Percentiles rank a stretch among this genome's conserved stretches.
These are phyloP conservation scores for Yponomeuta evonymella DNA, from an alignment of 2,888 invertebrate genomes.

Conservation along the genomic window DNA sequence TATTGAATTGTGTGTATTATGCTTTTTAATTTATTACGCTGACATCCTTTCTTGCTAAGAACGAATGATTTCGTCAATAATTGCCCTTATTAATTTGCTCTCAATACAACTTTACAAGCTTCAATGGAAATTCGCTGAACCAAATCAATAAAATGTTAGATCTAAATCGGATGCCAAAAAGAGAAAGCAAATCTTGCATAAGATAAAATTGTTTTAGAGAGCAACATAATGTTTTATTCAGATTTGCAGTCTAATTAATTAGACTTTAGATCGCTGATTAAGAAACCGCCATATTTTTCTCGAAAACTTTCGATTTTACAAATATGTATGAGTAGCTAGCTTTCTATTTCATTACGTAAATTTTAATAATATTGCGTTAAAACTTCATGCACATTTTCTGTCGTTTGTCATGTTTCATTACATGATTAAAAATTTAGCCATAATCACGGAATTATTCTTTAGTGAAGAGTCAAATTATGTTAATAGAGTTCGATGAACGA, in stretches of 20 bases:
- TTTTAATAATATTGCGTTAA: background rate
- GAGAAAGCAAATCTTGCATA: background rate
- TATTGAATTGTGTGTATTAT: too few species aligned
- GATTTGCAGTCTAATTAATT: background rate
- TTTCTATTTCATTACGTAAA: background rate
- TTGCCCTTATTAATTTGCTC: background rate
- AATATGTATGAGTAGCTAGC: background rate
- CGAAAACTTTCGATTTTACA: background rate
- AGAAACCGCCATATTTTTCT: background rate
- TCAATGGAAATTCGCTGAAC: background rate
- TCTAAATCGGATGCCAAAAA: background rate
- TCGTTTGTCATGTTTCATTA: background rate
- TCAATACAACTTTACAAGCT: background rate
- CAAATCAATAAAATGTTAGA: background rate
- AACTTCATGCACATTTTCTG: background rate
- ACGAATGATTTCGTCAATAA: too few species aligned
- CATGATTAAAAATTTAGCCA: background rate
- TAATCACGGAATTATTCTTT: background rate
- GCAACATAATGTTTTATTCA: background rate
- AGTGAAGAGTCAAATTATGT: background rate
- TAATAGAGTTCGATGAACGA: background rate
- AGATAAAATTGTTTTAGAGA: background rate
- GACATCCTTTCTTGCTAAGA: too few species aligned
- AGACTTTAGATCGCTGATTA: background rate
- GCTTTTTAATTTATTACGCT: too few species aligned